These are phyloP conservation scores for Anthoptus insignis DNA, from an alignment of 2,888 invertebrate genomes.

Conservation along the genomic window DNA sequence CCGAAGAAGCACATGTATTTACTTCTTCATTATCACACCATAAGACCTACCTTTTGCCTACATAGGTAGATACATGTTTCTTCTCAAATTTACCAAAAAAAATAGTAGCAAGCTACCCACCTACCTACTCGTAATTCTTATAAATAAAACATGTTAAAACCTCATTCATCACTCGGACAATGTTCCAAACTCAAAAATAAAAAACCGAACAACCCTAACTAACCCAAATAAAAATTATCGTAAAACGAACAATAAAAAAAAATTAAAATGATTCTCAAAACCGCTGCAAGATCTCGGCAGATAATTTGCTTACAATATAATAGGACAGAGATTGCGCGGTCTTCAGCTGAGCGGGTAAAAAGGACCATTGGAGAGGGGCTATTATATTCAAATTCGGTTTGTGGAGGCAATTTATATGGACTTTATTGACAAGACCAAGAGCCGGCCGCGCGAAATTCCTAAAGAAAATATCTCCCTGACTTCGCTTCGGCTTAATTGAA, in stretches of 20 bases:
- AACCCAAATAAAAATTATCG: constrained; percentile 54
- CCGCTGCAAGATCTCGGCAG: constrained; percentile 78
- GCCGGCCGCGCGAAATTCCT: constrained; percentile 77
- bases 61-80: too few species aligned
- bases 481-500: constrained; percentile 78
- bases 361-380: constrained; percentile 76
- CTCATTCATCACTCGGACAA: background rate
- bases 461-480: constrained; percentile 68
- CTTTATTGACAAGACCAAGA: constrained; percentile 83
- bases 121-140: background rate
- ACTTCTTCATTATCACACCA: too few species aligned
- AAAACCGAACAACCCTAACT: constrained; percentile 42
- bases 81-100: too few species aligned
- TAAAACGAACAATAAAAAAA: constrained; percentile 32
- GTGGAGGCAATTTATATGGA: constrained; percentile 85
- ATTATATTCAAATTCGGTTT: constrained; percentile 86
- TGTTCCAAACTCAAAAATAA: background rate
- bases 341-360: constrained; percentile 78
- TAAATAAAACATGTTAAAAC: background rate
- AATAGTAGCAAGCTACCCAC: too few species aligned
- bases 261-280: constrained; percentile 48
- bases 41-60: too few species aligned
- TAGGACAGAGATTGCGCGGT: constrained; percentile 80
- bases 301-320: constrained; percentile 88
- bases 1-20: too few species aligned